A percentile compares a stretch with the other conserved stretches of the same genome.
phyloP scores from a whole-genome alignment of 1,140 invertebrate genomes.

The Zaprionus taronus region DNA sequence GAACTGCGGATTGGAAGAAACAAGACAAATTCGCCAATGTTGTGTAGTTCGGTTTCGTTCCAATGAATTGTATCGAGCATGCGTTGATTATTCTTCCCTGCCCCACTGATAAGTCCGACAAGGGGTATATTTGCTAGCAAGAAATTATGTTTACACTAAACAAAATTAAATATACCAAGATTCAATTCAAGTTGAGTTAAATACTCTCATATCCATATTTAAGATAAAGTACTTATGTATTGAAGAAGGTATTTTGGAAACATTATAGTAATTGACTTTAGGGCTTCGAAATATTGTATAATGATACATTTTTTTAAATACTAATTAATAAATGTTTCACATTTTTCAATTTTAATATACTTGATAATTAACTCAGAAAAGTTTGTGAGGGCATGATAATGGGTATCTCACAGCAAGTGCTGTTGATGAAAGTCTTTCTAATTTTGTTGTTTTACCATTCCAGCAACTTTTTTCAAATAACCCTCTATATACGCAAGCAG shows the following conservation, averaged over 20 bases:
- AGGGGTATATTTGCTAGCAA: neutral
- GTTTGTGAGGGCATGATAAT: neutral
- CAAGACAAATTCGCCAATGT: constrained; percentile 27
- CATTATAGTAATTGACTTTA: too few species aligned
- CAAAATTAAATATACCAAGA: too few species aligned
- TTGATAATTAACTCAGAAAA: neutral
- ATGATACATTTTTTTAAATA: too few species aligned
- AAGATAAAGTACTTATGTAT: too few species aligned
- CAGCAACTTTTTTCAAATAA: neutral
- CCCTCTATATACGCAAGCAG: neutral
- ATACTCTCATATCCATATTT: too few species aligned
- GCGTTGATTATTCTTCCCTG: constrained; percentile 36
- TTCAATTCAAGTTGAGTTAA: too few species aligned
- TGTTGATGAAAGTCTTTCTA: neutral
- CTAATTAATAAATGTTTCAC: too few species aligned
- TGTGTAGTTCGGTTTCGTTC: constrained; percentile 20
- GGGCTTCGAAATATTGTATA: too few species aligned
- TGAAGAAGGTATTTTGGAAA: too few species aligned
- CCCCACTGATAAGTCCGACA: neutral
- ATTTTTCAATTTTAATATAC: too few species aligned
- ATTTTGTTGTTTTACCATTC: neutral
- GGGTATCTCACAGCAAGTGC: neutral
- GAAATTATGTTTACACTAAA: neutral
- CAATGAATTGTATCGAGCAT: constrained; percentile 55
- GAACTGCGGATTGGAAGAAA: constrained; percentile 18